Evolutionary conservation across 2,888 invertebrate genomes (phyloP), one percentile per base, ranked within the genome.

Genomic region (Physocephala rufipes): DNA sequence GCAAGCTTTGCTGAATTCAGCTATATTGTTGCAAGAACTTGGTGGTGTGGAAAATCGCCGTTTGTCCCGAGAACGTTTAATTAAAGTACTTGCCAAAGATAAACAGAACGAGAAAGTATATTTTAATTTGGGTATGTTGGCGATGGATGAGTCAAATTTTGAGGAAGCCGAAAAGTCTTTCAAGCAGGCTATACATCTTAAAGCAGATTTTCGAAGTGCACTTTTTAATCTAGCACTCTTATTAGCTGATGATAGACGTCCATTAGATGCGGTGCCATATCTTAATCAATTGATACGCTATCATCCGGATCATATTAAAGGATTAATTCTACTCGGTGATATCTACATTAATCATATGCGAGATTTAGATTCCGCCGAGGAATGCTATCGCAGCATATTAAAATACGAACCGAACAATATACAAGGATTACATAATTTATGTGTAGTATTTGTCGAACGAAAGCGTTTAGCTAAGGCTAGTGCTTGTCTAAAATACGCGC

Each of bases 271-370:
- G 0, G 94, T 96, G 12, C 96, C 96, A 0, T 96, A 95, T 84
- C 87, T 98, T 19, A 95, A 95, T 83, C 96, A 96, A 82, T 89
- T 98, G 16, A 94, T 97, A 72, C 90, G 94, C 77, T 92, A 94
- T 82, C 95, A 97, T 87, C 95, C 97, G 0, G 94, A 96, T 84
- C 97, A 98, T 84, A 92, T 95, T 15, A 98, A 98, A 87, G 97
- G 97, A 49, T 88, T 97, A 74, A 96, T 98, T 78, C 88, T 98
- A 45, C 88, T 97, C 16, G 97, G 97, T 15, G 97, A 98, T 84
- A 96, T 98, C 82, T 97, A 97, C 86, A 96, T 98, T 75, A 98
- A 97, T 86, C 93, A 94, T 77, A 93, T 97, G 80, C 96, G 96
- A 83, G 96, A 98, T 85, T 86, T 97, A 81, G 95, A 96, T 84